A percentile compares a stretch with the other conserved stretches of the same genome.
phyloP scores from a whole-genome alignment of 2,797 vertebrate species.

The Acropternis orthonyx region DNA sequence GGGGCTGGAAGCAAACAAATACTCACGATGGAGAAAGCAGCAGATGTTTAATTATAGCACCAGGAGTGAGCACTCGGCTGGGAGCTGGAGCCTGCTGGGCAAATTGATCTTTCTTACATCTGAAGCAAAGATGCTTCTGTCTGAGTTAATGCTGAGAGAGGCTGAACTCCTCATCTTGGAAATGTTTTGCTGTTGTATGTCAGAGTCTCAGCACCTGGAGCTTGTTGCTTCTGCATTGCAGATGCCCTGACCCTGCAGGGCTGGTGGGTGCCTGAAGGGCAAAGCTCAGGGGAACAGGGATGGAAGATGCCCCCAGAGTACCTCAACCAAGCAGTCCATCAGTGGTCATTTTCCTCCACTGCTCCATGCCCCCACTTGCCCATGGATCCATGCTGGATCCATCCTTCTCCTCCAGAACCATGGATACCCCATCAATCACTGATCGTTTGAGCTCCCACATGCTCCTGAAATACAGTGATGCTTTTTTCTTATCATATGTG shows the following conservation, averaged over 20 bases:
- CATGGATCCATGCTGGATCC: not conserved
- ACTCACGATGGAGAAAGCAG: not conserved
- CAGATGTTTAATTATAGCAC: not conserved
- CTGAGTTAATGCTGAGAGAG: not conserved
- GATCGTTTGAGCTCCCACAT: not conserved
- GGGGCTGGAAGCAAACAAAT: not conserved
- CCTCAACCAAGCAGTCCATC: not conserved
- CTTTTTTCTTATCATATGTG: not conserved
- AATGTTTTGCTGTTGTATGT: not conserved
- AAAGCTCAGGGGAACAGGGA: not conserved
- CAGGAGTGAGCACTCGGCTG: not conserved
- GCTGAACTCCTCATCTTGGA: not conserved
- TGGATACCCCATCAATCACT: accelerated
- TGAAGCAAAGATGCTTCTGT: not conserved
- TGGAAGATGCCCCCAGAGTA: not conserved
- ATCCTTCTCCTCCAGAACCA: not conserved
- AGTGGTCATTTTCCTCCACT: not conserved
- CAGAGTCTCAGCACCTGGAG: not conserved
- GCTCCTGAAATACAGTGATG: not conserved
- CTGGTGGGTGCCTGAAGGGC: not conserved
- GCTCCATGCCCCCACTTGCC: not conserved
- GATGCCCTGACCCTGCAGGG: not conserved
- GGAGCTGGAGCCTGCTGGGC: not conserved
- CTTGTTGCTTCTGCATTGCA: not conserved
- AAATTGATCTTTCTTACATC: not conserved